These are phyloP conservation scores for Sarcophaga bullata DNA, from an alignment of 1,140 invertebrate genomes.

Conservation along the genomic window DNA sequence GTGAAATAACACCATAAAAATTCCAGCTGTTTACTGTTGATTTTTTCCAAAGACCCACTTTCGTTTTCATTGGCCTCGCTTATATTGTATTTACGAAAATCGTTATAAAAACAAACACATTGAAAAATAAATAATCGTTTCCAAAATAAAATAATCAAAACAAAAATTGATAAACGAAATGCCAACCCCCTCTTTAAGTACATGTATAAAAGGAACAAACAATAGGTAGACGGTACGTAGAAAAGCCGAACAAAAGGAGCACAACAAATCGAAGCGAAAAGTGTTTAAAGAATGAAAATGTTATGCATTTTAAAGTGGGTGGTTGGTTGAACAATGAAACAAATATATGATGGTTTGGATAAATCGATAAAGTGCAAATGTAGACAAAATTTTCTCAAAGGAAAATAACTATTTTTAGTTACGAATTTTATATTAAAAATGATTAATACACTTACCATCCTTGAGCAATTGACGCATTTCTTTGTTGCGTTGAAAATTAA, in stretches of 20 bases:
- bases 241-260: background rate
- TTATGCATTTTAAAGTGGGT: constrained; percentile 27
- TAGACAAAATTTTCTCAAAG: constrained; percentile 12
- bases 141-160: background rate
- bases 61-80: too few relatives aligned
- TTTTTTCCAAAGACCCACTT: too few relatives aligned
- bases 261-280: background rate
- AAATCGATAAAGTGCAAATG: constrained; percentile 33
- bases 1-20: too few relatives aligned
- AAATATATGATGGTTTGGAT: background rate
- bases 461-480: constrained; percentile 88
- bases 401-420: background rate
- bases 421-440: background rate
- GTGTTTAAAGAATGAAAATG: background rate
- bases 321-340: background rate
- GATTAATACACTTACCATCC: constrained; percentile 73
- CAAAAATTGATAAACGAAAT: constrained; percentile 3
- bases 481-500: constrained; percentile 89
- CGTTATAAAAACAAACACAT: background rate
- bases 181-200: background rate
- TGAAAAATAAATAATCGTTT: background rate
- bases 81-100: background rate
- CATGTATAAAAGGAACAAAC: background rate
- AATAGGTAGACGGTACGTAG: background rate
- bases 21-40: too few relatives aligned